Conservation (phyloP, 2,113 vertebrate genomes). For the Apodemus speciosus region DNA sequence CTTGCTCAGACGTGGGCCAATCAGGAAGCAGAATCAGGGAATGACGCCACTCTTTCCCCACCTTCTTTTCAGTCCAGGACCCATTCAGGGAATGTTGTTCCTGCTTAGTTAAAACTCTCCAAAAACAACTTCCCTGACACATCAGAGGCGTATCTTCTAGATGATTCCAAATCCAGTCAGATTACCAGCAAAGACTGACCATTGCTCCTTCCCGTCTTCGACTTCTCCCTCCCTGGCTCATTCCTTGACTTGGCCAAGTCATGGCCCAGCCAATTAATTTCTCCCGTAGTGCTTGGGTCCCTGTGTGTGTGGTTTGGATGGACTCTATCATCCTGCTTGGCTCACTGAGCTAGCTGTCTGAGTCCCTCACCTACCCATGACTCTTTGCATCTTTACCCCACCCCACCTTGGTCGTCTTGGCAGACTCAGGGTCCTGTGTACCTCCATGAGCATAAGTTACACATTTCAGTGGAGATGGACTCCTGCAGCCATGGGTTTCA, state of each 20-base stretch:
- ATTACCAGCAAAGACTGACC: background rate
- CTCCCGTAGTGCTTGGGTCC: background rate
- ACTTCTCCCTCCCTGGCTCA: background rate
- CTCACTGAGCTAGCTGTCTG: background rate
- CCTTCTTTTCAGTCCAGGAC: background rate
- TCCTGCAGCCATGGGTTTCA: slow-evolving; percentile 65
- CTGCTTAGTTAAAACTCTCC: background rate
- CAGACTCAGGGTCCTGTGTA: slow-evolving; percentile 33
- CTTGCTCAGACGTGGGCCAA: background rate
- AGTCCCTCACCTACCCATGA: slow-evolving; percentile 24
- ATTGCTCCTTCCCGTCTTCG: background rate
- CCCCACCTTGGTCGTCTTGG: background rate
- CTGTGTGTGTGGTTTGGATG: background rate
- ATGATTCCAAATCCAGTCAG: background rate
- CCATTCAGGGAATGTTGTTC: background rate
- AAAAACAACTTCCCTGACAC: background rate
- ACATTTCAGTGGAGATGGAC: slow-evolving; percentile 66
- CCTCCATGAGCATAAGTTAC: slow-evolving; percentile 66
- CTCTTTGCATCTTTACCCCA: background rate
- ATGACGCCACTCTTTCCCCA: background rate
- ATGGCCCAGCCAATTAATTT: background rate
- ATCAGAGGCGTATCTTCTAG: background rate
- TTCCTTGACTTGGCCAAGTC: background rate
- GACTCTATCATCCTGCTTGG: background rate
- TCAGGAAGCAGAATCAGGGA: background rate